phyloP scores from a whole-genome alignment of 1,140 invertebrate genomes.

The Hyles vespertilio region DNA sequence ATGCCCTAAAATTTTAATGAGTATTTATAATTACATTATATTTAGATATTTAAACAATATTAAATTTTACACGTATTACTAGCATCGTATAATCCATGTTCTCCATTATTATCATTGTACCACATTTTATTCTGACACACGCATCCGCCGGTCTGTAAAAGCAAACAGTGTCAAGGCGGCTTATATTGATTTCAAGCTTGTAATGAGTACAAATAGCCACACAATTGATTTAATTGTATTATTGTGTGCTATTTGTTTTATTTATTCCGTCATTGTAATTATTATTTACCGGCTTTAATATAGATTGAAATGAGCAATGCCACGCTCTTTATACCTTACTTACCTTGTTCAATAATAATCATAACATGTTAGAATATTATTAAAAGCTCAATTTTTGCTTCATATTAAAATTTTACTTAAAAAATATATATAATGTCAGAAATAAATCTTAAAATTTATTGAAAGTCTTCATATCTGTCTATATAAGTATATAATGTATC shows the following conservation, averaged over 20 bases:
- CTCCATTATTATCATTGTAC: conserved; percentile 32
- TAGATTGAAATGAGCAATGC: background rate
- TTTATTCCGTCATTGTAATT: background rate
- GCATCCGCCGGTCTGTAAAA: conserved; percentile 45
- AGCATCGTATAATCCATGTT: conserved; percentile 18
- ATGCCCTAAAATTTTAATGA: too few relatives aligned
- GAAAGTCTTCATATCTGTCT: too few relatives aligned
- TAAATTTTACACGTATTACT: too few relatives aligned
- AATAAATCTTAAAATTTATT: too few relatives aligned
- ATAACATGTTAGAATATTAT: too few relatives aligned
- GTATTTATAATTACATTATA: too few relatives aligned
- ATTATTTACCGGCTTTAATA: background rate
- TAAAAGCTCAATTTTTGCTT: too few relatives aligned
- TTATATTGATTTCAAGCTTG: conserved; percentile 50
- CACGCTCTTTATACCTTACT: too few relatives aligned
- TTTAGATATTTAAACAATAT: too few relatives aligned
- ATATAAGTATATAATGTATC: background rate
- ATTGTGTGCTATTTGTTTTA: conserved; percentile 12
- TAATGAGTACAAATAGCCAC: conserved; percentile 40
- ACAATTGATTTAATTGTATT: conserved; percentile 29
- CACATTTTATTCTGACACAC: conserved; percentile 37
- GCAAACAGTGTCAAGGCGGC: conserved; percentile 55
- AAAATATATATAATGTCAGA: too few relatives aligned
- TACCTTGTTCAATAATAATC: too few relatives aligned
- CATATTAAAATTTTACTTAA: too few relatives aligned